Conservation (phyloP, 1,140 invertebrate genomes). For the Magallana gigas region DNA sequence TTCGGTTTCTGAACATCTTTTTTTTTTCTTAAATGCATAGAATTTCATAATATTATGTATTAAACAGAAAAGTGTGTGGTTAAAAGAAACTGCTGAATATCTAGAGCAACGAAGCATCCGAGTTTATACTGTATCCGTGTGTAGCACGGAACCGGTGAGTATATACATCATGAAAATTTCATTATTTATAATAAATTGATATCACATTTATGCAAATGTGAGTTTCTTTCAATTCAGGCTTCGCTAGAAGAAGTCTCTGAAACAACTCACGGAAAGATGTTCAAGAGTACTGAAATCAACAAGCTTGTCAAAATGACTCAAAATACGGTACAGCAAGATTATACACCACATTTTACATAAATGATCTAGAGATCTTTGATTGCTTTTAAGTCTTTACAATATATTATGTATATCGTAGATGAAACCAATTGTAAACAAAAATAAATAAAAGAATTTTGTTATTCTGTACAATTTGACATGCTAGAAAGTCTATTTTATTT, state of each 20-base stretch:
- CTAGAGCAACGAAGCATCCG: neutral
- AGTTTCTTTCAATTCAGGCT: neutral
- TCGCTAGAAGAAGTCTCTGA: neutral
- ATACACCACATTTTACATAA: no score
- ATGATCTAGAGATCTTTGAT: no score
- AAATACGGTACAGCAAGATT: neutral
- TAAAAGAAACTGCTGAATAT: neutral
- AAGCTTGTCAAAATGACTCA: neutral
- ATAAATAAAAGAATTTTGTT: no score
- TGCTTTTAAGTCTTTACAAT: no score
- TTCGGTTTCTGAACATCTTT: no score
- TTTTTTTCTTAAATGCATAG: no score
- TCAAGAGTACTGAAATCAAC: neutral
- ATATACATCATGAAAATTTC: neutral
- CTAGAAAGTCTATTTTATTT: no score
- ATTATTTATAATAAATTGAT: neutral
- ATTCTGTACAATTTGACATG: no score
- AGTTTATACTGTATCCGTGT: neutral
- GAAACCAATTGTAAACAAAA: no score
- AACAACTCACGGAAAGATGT: slow-evolving; percentile 3
- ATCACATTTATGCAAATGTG: no score
- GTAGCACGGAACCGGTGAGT: neutral
- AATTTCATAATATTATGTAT: no score
- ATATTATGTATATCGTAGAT: no score
- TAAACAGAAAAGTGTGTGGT: neutral